phyloP scores from a whole-genome alignment of 92 coral and sea anemone genomes.

The Meandrina meandrites region DNA sequence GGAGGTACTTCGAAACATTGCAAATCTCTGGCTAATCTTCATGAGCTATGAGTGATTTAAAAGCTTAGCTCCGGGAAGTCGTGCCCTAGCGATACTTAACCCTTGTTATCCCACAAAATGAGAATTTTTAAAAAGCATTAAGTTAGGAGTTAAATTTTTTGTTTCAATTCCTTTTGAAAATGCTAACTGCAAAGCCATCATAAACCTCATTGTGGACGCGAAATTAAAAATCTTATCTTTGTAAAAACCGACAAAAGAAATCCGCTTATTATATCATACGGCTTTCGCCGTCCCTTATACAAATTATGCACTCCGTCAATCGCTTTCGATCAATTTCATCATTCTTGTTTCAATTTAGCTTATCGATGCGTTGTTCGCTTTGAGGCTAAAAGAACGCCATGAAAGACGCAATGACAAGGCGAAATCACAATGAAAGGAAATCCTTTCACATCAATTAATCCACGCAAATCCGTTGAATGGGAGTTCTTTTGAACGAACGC shows the following conservation, averaged over 20 bases:
- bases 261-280: neutral
- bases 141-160: neutral
- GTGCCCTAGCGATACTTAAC: neutral
- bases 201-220: neutral
- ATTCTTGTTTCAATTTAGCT: neutral
- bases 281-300: neutral
- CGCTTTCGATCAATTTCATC: neutral
- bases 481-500: neutral
- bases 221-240: conserved; percentile 6
- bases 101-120: conserved; percentile 3
- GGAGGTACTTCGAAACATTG: neutral
- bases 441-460: neutral
- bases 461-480: conserved; percentile 15
- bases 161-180: neutral
- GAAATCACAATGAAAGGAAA: neutral
- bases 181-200: neutral
- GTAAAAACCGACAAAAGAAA: conserved; percentile 25
- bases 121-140: neutral
- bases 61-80: neutral
- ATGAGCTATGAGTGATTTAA: conserved; percentile 1
- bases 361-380: neutral
- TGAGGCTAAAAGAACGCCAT: neutral
- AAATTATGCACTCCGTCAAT: neutral
- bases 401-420: conserved; percentile 3
- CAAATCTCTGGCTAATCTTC: neutral